Evolutionary conservation across 2,888 invertebrate species (phyloP).

Genomic region (Acrocyrtus sp.): DNA sequence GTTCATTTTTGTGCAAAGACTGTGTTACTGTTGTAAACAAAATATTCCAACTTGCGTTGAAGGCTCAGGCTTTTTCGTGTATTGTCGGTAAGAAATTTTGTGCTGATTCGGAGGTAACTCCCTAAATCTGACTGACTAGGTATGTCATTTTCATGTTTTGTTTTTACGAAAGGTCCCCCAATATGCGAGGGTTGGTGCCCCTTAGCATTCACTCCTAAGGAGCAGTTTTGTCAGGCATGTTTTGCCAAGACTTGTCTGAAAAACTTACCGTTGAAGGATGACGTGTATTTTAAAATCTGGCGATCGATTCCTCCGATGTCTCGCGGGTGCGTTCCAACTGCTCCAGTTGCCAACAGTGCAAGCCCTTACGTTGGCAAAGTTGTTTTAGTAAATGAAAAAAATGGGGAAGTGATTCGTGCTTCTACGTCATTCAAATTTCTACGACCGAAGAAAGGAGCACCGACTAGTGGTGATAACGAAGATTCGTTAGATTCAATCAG

Average conservation of each 20-base stretch:
- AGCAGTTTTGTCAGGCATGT: constrained; percentile 51
- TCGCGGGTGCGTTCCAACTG: constrained; percentile 24
- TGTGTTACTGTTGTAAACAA: constrained; percentile 31
- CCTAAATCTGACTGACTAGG: not conserved
- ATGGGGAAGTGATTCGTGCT: constrained; percentile 14
- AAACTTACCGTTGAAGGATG: constrained; percentile 46
- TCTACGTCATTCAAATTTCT: not conserved
- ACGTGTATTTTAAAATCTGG: constrained; percentile 54
- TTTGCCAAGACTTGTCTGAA: constrained; percentile 42
- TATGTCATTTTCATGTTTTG: not conserved
- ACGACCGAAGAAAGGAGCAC: not conserved
- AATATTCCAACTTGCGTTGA: constrained; percentile 33
- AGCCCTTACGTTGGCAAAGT: constrained; percentile 45
- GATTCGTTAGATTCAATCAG: not conserved
- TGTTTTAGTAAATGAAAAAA: constrained; percentile 24
- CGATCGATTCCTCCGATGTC: constrained; percentile 44
- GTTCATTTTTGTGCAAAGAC: constrained; percentile 46
- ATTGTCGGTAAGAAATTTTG: constrained; percentile 22
- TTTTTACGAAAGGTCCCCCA: constrained; percentile 27
- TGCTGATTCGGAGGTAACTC: not conserved
- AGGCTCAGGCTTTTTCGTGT: constrained; percentile 16
- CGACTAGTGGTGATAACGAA: not conserved
- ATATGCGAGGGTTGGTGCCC: constrained; percentile 33
- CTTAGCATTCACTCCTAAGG: constrained; percentile 7
- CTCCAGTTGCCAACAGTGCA: constrained; percentile 14